Evolutionary conservation across 2,113 vertebrate genomes (phyloP), one percentile per base, ranked within the genome.

Genomic region (Brachypteracias leptosomus): DNA sequence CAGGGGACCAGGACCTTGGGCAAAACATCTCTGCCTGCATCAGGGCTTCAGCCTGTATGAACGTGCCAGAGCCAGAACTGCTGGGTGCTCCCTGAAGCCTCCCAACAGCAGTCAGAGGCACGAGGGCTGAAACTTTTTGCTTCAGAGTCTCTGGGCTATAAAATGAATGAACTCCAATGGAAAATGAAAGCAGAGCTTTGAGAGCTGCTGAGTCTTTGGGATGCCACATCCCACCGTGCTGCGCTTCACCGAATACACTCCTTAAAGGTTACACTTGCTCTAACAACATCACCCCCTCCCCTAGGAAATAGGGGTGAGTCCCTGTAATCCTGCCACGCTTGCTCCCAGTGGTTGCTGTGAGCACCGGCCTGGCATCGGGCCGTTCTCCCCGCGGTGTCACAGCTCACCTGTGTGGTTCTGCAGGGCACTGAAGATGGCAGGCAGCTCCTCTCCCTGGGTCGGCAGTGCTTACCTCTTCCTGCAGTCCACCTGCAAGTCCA

Each of bases 401-500:
- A 65, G 28, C 57, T 76, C 67, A 55, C 33, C 44, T 52, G 26
- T 65, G 26, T 91, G 88, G 24, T 89, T 88, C 81, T 91, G 63
- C 55, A 98, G 97, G 97, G 93, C 92, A 90, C 98, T 97, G 98
- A 98, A 96, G 38, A 97, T 98, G 97, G 98, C 97, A 55, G 95
- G 95, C 83, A 93, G 92, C 89, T 88, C 96, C 2, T 49, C 96
- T 46, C 96, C 97, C 4, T 99, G 99, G 98, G 98, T 98, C 10
- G 99, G 99, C 90, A 99, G 99, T 0, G 99, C 98, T 4, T 99
- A 99, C 44, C 97, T 99, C 75, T 99, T 99, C 95, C 97, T 99
- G 92, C 98, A 98, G 71, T 99, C 99, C 0, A 97, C 96, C 0
- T 97, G 97, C 90, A 98, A 98, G 38, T 70, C 92, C 21, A 93